phyloP scores from a whole-genome alignment of 2,888 invertebrate genomes.

The Sussaba pulchella region DNA sequence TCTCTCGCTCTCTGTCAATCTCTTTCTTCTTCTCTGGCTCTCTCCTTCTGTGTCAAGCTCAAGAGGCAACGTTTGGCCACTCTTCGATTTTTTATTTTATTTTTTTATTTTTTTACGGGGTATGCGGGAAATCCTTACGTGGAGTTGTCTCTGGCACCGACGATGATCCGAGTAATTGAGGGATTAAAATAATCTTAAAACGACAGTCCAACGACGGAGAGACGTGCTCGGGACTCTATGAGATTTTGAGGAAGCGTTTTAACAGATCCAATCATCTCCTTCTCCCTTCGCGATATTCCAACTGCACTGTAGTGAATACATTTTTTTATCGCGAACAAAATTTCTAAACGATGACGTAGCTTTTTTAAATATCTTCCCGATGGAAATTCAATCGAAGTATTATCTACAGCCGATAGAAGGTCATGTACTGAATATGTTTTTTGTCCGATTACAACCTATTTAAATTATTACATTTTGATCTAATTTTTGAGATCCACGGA shows the following conservation, averaged over 20 bases:
- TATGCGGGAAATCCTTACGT: slow-evolving; percentile 19
- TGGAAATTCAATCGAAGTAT: no score
- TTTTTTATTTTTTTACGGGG: slow-evolving; percentile 4
- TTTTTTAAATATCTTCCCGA: no score
- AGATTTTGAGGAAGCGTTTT: slow-evolving; percentile 37
- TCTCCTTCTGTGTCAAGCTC: not conserved
- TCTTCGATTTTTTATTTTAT: slow-evolving; percentile 1
- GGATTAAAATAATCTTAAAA: slow-evolving; percentile 76
- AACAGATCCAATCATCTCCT: no score
- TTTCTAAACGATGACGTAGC: no score
- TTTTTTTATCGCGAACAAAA: not conserved
- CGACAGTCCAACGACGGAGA: slow-evolving; percentile 63
- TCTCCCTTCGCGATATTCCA: slow-evolving; percentile 27
- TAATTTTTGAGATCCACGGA: no score
- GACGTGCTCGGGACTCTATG: slow-evolving; percentile 8
- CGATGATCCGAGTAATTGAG: slow-evolving; percentile 70
- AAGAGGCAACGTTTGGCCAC: not conserved
- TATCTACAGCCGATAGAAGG: no score
- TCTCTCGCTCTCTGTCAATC: no score
- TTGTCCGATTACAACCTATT: no score
- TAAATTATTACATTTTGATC: no score
- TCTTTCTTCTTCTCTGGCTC: not conserved
- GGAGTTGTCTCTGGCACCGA: slow-evolving; percentile 23
- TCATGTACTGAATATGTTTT: no score
- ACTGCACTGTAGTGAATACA: no score